Conservation (phyloP, 1,140 invertebrate genomes). For the Stegodyphus mimosarum region DNA sequence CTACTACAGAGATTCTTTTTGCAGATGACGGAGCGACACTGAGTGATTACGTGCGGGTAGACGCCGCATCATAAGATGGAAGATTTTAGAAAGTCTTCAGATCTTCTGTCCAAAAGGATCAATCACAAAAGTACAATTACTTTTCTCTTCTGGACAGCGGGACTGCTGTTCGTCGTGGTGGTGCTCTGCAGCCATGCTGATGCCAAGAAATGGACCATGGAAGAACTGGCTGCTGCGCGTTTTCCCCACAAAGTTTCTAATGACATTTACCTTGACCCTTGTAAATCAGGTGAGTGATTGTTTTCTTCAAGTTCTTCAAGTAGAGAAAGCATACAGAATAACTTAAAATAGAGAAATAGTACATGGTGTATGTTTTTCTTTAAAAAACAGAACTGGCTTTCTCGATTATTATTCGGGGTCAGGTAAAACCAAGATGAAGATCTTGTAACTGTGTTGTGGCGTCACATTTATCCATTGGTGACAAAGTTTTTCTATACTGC, state of each 20-base stretch:
- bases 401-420: too few species aligned
- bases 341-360: too few species aligned
- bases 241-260: conserved; percentile 78
- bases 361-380: too few species aligned
- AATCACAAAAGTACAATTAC: background rate
- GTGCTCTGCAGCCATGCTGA: background rate
- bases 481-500: too few species aligned
- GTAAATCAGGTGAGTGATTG: conserved; percentile 69
- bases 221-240: conserved; percentile 75
- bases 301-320: too few species aligned
- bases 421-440: too few species aligned
- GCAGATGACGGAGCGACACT: conserved; percentile 24
- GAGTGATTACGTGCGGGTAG: background rate
- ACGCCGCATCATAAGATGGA: conserved; percentile 19
- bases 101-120: background rate
- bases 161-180: background rate
- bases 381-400: too few species aligned
- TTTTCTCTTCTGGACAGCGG: background rate
- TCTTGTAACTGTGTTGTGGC: too few species aligned
- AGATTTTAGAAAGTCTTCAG: background rate
- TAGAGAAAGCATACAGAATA: too few species aligned
- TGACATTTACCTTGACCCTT: conserved; percentile 85
- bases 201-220: conserved; percentile 74
- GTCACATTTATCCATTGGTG: too few species aligned
- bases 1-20: background rate